Percentiles rank a stretch among this genome's conserved stretches.
phyloP scores from a whole-genome alignment of 2,113 vertebrate genomes.

The Numida meleagris region DNA sequence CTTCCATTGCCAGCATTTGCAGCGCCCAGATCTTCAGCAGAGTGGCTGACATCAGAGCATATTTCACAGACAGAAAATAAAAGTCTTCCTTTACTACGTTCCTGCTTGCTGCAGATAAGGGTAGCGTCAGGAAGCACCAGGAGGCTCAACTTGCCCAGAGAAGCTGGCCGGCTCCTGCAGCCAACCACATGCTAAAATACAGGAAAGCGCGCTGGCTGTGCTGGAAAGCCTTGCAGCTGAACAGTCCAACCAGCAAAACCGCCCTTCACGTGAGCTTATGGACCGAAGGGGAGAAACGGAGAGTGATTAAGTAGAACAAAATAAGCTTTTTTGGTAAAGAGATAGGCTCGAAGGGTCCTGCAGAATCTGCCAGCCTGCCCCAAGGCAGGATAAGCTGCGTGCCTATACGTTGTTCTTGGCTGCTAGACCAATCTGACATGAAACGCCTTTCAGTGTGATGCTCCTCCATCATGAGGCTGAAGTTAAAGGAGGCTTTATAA shows the following conservation, averaged over 20 bases:
- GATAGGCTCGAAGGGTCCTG: neutral
- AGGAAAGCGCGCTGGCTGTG: neutral
- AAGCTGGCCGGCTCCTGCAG: too few species aligned
- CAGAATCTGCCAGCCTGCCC: neutral
- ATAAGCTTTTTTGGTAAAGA: neutral
- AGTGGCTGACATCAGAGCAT: too few species aligned
- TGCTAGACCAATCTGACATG: neutral
- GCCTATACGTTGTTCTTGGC: rapidly evolving
- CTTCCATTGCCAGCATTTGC: too few species aligned
- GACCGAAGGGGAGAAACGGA: neutral
- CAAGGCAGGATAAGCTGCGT: neutral
- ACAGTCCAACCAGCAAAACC: neutral
- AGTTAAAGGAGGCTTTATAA: neutral
- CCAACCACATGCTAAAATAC: neutral
- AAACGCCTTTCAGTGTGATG: neutral
- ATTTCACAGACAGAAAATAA: too few species aligned
- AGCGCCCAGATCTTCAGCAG: too few species aligned
- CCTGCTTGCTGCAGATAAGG: too few species aligned
- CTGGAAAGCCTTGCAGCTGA: neutral
- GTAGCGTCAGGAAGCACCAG: too few species aligned
- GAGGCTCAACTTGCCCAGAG: too few species aligned
- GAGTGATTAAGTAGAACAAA: neutral
- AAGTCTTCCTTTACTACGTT: too few species aligned
- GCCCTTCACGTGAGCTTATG: neutral
- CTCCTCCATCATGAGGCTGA: neutral